Evolutionary conservation across 2,797 vertebrate genomes (phyloP).

Genomic region (Perdix hodgsoniae): DNA sequence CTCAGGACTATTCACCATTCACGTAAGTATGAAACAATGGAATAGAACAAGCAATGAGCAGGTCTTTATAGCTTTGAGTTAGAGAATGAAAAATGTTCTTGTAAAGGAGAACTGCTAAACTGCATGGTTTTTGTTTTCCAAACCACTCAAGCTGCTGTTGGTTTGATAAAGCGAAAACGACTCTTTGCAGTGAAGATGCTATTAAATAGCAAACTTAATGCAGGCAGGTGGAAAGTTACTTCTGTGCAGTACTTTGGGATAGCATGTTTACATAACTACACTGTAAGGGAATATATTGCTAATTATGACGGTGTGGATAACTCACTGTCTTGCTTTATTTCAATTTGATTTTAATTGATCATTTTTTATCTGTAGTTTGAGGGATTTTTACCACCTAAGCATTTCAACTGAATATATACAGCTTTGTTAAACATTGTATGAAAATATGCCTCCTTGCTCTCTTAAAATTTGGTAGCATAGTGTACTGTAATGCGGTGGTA

Average conservation of each 20-base stretch:
- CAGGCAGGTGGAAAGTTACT: not conserved
- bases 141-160: not conserved
- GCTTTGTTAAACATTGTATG: not conserved
- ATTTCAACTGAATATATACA: not conserved
- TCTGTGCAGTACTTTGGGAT: not conserved
- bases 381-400: not conserved
- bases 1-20: not conserved
- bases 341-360: not conserved
- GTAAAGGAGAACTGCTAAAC: not conserved
- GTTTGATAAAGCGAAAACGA: not conserved
- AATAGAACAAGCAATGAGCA: not conserved
- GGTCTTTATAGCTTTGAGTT: not conserved
- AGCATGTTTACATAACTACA: not conserved
- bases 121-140: not conserved
- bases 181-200: not conserved
- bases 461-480: not conserved
- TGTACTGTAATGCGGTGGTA: not conserved
- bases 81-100: not conserved
- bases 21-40: not conserved
- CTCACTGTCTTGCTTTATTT: not conserved
- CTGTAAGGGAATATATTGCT: not conserved
- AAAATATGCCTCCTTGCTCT: not conserved
- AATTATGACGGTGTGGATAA: not conserved
- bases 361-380: not conserved
- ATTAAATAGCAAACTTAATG: not conserved